These are phyloP conservation scores for Nyctereutes procyonoides DNA, from an alignment of 2,113 vertebrate species.

Conservation along the genomic window DNA sequence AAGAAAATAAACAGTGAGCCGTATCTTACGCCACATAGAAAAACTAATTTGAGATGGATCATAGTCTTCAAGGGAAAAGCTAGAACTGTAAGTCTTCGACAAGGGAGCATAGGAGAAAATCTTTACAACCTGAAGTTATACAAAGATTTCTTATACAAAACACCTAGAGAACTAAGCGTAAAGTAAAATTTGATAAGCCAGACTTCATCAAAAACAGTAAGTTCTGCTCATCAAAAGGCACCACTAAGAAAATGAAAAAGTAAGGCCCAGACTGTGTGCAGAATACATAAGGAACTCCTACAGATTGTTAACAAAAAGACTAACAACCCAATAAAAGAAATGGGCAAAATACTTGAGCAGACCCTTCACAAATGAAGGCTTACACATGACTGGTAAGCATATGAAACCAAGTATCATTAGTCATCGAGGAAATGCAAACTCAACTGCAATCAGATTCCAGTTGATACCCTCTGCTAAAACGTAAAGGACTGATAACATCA, in stretches of 20 bases:
- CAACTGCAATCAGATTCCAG: neutral
- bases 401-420: neutral
- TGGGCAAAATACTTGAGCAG: neutral
- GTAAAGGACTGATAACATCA: neutral
- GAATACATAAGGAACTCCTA: neutral
- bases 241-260: conserved; percentile 34
- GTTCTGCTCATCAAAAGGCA: neutral
- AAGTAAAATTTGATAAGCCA: neutral
- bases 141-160: neutral
- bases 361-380: neutral
- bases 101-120: neutral
- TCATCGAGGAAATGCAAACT: neutral
- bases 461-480: neutral
- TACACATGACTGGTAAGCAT: neutral
- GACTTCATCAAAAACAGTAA: neutral
- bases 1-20: neutral
- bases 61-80: neutral
- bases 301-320: neutral
- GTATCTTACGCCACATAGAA: neutral
- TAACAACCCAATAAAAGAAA: neutral
- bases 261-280: neutral
- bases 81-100: neutral
- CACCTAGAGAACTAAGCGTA: neutral
- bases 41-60: neutral
- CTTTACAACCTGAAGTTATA: neutral